A percentile compares a stretch with the other conserved stretches of the same genome.
phyloP scores from a whole-genome alignment of 1,140 invertebrate species.

The Hycleus phaleratus region DNA sequence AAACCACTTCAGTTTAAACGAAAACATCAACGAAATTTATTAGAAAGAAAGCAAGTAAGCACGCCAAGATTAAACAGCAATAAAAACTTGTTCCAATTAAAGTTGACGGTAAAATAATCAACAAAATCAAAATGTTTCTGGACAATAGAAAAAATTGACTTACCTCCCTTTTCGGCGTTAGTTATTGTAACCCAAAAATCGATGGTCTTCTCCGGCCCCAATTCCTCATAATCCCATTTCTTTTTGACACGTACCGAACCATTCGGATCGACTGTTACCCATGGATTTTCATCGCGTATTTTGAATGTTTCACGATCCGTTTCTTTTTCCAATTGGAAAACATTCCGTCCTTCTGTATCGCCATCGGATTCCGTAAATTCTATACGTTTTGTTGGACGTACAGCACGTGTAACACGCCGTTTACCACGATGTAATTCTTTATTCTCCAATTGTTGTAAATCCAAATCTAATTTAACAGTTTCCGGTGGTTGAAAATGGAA shows the following conservation, averaged over 20 bases:
- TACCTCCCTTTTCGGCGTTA: conserved; percentile 76
- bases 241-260: conserved; percentile 88
- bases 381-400: conserved; percentile 83
- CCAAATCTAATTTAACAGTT: conserved; percentile 42
- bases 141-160: conserved; percentile 38
- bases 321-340: conserved; percentile 86
- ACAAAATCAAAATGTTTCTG: no score
- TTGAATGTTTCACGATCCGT: conserved; percentile 88
- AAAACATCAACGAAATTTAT: no score
- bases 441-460: conserved; percentile 44
- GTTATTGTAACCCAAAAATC: conserved; percentile 95
- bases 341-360: conserved; percentile 75
- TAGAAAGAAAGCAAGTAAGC: no score
- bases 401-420: conserved; percentile 75
- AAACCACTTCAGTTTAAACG: no score
- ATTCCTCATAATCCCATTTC: conserved; percentile 94
- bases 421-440: conserved; percentile 60
- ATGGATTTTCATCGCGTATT: conserved; percentile 86
- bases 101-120: no score
- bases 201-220: conserved; percentile 92
- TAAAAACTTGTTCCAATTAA: no score
- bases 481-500: conserved; percentile 62
- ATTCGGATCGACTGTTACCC: conserved; percentile 87
- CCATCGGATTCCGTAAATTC: conserved; percentile 89
- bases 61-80: no score